Percentiles rank a stretch among this genome's conserved stretches.
Conservation (phyloP, 2,113 vertebrate genomes). For the Aplodontia rufa region DNA sequence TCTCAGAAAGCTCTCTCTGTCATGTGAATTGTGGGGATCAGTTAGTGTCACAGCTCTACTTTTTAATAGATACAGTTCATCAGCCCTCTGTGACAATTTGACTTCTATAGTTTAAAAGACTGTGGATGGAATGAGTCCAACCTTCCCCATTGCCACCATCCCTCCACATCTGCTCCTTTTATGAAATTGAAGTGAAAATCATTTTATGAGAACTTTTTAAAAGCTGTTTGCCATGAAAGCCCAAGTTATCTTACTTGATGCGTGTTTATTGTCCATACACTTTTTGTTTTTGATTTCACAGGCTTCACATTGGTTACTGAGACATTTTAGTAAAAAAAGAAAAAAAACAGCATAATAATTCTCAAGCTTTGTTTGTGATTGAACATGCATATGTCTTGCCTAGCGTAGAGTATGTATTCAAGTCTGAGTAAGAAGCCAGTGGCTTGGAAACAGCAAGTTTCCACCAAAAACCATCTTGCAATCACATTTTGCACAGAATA, state of each 20-base stretch:
- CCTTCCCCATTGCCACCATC: background rate
- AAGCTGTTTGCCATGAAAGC: background rate
- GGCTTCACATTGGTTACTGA: background rate
- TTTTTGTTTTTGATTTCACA: slow-evolving; percentile 32
- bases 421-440: slow-evolving; percentile 47
- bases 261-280: background rate
- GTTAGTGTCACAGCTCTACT: background rate
- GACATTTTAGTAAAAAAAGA: background rate
- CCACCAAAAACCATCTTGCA: slow-evolving; percentile 64
- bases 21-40: rapidly evolving
- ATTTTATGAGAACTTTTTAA: background rate
- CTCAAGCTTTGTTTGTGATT: slow-evolving; percentile 24
- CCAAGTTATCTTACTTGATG: background rate
- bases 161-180: background rate
- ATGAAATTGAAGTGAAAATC: background rate
- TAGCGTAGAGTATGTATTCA: slow-evolving; percentile 17
- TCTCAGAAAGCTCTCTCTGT: background rate
- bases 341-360: background rate
- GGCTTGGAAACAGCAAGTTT: slow-evolving; percentile 52
- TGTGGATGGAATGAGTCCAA: background rate
- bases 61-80: no score
- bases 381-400: slow-evolving; percentile 24
- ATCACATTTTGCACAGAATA: slow-evolving; percentile 57
- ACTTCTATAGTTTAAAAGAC: background rate
- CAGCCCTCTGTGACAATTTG: background rate